Evolutionary conservation across 1,140 invertebrate genomes (phyloP).

Genomic region (Eulimnadia texana): DNA sequence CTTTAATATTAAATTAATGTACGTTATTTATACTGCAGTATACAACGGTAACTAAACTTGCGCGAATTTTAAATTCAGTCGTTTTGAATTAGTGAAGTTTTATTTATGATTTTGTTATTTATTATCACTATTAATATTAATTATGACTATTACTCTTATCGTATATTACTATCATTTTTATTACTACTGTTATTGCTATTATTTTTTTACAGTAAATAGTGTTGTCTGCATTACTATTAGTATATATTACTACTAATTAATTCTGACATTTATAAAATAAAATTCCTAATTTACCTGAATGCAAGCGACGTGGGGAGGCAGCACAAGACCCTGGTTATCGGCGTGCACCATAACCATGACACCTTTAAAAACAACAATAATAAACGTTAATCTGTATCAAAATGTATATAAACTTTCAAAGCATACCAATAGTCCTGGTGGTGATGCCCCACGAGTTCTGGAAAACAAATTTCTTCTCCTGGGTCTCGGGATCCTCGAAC

Average conservation of each 20-base stretch:
- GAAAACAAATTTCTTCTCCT: conserved; percentile 77
- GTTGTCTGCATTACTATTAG: too few species aligned
- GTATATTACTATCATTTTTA: too few species aligned
- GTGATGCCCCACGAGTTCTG: conserved; percentile 99
- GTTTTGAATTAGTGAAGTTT: too few species aligned
- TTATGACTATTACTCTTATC: too few species aligned
- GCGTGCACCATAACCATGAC: conserved; percentile 94
- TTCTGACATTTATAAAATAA: conserved; percentile 3
- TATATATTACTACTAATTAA: too few species aligned
- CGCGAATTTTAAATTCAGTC: too few species aligned
- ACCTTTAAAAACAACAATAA: conserved; percentile 34
- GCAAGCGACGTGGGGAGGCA: conserved; percentile 81
- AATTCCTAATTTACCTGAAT: conserved; percentile 38
- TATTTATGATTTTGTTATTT: too few species aligned
- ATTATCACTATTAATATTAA: too few species aligned
- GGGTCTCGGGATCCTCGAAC: conserved; percentile 80
- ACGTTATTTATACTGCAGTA: too few species aligned
- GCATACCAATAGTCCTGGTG: conserved; percentile 75
- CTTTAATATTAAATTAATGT: background rate
- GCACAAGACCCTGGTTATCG: conserved; percentile 88
- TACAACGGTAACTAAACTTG: conserved; percentile 1
- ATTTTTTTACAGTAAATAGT: too few species aligned
- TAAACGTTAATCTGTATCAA: background rate
- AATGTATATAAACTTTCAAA: background rate
- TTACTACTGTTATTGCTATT: too few species aligned